Evolutionary conservation across 2,888 invertebrate species (phyloP).

Genomic region (Caenorhabditis sinica): DNA sequence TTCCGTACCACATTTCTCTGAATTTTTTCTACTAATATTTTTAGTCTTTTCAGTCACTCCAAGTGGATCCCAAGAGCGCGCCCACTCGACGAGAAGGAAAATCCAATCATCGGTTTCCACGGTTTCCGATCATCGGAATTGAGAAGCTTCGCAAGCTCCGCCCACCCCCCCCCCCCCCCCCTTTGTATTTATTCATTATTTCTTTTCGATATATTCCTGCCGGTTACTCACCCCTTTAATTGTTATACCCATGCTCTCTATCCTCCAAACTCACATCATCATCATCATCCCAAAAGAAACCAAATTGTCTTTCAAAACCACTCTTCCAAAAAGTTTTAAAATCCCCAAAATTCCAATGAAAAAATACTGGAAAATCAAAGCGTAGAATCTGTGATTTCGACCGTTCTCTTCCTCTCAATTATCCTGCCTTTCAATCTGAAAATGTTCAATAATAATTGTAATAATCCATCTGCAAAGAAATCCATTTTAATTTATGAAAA

Average conservation of each 20-base stretch:
- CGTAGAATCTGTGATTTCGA: conserved; percentile 63
- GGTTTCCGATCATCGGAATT: conserved; percentile 53
- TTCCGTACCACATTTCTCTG: too few species aligned
- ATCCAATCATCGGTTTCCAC: conserved; percentile 65
- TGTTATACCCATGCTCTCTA: neutral
- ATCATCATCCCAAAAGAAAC: conserved; percentile 12
- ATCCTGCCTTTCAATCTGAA: neutral
- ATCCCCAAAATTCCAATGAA: conserved; percentile 2
- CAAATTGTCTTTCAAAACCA: conserved; percentile 29
- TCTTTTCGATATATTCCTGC: neutral
- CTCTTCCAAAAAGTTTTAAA: conserved; percentile 32
- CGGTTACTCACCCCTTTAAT: neutral
- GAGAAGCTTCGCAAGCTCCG: neutral
- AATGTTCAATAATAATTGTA: conserved; percentile 31
- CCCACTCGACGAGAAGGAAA: conserved; percentile 48
- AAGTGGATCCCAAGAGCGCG: conserved; percentile 54
- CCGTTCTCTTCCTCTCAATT: neutral
- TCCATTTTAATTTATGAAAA: conserved; percentile 8
- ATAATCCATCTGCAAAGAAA: conserved; percentile 31
- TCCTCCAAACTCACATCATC: neutral
- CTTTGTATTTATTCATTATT: neutral
- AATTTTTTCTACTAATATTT: neutral
- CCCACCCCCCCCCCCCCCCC: too few species aligned
- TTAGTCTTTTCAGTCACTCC: conserved; percentile 60
- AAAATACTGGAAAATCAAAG: conserved; percentile 52